Evolutionary conservation across 2,888 invertebrate species (phyloP), one percentile per base, ranked within the genome.

Genomic region (Chrysotoxum bicinctum): DNA sequence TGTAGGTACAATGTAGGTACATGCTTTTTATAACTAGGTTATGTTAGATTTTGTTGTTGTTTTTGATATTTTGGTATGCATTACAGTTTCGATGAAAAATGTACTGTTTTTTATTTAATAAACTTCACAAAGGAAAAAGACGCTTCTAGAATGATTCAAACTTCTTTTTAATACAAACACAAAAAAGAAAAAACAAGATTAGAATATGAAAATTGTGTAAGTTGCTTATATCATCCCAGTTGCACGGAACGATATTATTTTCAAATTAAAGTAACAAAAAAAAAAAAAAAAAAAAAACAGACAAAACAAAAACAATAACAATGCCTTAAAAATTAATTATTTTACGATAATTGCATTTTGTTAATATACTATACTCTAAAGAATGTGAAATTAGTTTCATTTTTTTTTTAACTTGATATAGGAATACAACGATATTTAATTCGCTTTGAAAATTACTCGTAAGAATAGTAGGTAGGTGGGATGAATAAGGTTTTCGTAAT

Each of bases 11-110:
- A 8, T 6, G 6, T 2, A 0, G 5, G 8, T 9, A 19, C 43
- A 35, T 32, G 10, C 7, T 48, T 69, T 56, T 45, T 37, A 69
- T 75, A 62, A 75, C 48, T 75, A 43, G 75, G 72, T 72, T 76
- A 76, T 32, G 37, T 40, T 73, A 64, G n/a, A 16, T 69, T 62
- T 58, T 32, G 19, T 58, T 76, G 19, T 43, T 74, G 19, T 32
- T 60, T 66, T n/a, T 12, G 35, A 45, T 70, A n/a, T 10, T 48
- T 35, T 21, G 21, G 37, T 14, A 14, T 37, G 21, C 35, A 14
- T 12, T 40, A 40, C 43, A 50, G 6, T 32, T 56, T 35, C 12
- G n/a, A 12, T 35, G 35, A 12, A 56, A 54, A 32, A 50, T 23
- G 23, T 23, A 26, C 35, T 32, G 19, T 3, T 35, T 54, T 54